Conservation (phyloP, 2,888 invertebrate genomes). For the Pteria penguin region DNA sequence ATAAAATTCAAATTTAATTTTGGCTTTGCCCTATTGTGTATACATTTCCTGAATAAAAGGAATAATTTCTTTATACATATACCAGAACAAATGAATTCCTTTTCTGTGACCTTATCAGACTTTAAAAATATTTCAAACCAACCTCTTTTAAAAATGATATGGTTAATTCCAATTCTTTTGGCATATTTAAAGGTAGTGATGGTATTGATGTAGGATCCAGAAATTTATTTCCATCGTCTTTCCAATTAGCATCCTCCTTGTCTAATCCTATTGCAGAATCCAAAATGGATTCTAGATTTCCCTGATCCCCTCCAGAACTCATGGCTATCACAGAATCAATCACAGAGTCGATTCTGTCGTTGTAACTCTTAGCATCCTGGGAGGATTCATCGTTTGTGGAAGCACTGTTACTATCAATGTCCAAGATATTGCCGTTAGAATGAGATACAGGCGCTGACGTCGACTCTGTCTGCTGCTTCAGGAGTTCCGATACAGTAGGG, state of each 20-base stretch:
- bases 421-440: slow-evolving; percentile 22
- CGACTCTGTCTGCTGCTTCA: slow-evolving; percentile 71
- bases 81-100: too few relatives aligned
- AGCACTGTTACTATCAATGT: slow-evolving; percentile 36
- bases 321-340: slow-evolving; percentile 53
- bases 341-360: slow-evolving; percentile 44
- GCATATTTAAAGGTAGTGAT: slow-evolving; percentile 80
- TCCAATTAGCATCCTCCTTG: slow-evolving; percentile 77
- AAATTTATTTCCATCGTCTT: slow-evolving; percentile 59
- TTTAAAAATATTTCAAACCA: too few relatives aligned
- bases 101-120: too few relatives aligned
- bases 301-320: slow-evolving; percentile 42
- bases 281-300: slow-evolving; percentile 53
- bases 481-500: slow-evolving; percentile 74
- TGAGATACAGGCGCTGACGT: slow-evolving; percentile 37
- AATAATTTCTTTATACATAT: too few relatives aligned
- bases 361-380: slow-evolving; percentile 43
- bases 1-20: too few relatives aligned
- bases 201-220: slow-evolving; percentile 59
- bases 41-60: too few relatives aligned
- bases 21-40: too few relatives aligned
- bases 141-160: slow-evolving; percentile 81
- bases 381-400: slow-evolving; percentile 46
- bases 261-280: slow-evolving; percentile 57
- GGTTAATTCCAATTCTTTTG: slow-evolving; percentile 81